A percentile compares a stretch with the other conserved stretches of the same genome.
Conservation (phyloP, 2,888 invertebrate species). For the Oligia fasciuncula region DNA sequence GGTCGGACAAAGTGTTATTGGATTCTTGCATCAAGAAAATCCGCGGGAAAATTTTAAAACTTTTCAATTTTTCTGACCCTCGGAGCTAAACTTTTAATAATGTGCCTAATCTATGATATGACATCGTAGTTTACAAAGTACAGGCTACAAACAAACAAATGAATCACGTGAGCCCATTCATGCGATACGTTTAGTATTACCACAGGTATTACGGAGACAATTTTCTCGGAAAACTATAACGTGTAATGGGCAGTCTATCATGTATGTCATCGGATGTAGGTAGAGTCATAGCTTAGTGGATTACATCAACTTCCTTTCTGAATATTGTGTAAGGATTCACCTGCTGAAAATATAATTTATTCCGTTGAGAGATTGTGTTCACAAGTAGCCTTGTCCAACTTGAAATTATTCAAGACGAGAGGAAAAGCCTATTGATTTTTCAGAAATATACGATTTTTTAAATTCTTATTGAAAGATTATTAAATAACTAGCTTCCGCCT, state of each 20-base stretch:
- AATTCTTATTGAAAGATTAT: neutral
- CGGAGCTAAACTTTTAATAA: neutral
- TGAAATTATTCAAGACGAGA: neutral
- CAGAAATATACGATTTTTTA: neutral
- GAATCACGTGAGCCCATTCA: conserved; percentile 62
- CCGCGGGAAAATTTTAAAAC: neutral
- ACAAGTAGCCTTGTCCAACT: neutral
- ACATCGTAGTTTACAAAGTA: conserved; percentile 23
- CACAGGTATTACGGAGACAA: conserved; percentile 32
- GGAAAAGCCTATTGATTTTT: neutral
- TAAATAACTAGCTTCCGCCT: no score
- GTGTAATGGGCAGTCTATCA: conserved; percentile 59
- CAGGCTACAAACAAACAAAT: conserved; percentile 32
- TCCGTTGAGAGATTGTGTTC: neutral
- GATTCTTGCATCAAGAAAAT: neutral
- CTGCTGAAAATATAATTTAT: neutral
- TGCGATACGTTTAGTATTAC: conserved; percentile 25
- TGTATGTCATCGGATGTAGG: conserved; percentile 34
- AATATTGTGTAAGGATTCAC: conserved; percentile 20
- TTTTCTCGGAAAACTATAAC: conserved; percentile 65
- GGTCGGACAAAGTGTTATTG: no score
- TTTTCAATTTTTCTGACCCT: no score
- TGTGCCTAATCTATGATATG: neutral
- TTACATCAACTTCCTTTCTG: conserved; percentile 76
- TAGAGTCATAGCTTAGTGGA: conserved; percentile 53